Evolutionary conservation across 2,888 invertebrate species (phyloP), one percentile per base, ranked within the genome.

Genomic region (Lydus trimaculatus): DNA sequence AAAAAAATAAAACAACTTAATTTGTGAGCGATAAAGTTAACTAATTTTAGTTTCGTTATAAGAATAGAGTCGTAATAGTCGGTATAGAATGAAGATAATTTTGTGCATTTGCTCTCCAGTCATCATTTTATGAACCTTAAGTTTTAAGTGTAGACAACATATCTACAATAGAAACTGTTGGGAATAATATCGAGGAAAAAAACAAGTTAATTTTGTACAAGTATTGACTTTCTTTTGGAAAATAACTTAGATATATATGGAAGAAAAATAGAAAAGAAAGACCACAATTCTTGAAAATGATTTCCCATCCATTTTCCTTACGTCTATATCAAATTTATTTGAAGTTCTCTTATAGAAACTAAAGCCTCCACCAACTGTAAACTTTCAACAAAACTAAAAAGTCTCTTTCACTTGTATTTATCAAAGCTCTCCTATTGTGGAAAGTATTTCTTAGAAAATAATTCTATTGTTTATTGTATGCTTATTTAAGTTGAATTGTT

Each of bases 41-140:
- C 28, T 28, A 28, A 28, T 28, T 28, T 28, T 28, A 28, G 28
- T 28, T 28, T 28, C 2, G 4, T 28, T 3, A 28, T 28, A 28
- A 4, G 28, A 28, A 28, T 28, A 4, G n/a, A n/a, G n/a, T n/a
- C n/a, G n/a, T n/a, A n/a, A n/a, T n/a, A n/a, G 73, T 72, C 67
- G 71, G 72, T 69, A 60, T 15, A 68, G 64, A 72, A 62, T 68
- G 66, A 69, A 73, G 73, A 70, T 70, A 75, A 74, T 75, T 75
- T 75, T 75, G 70, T 72, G 70, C 61, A 63, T 43, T 31, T 52
- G 64, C 58, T 43, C 28, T 61, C 58, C 25, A 5, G 36, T 7
- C 15, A 36, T 36, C 36, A 36, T 36, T 15, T 36, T 36, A 15
- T 33, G 28, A n/a, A n/a, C 28, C 28, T 3, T 4, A 2, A 33